Conservation (phyloP, 2,113 vertebrate genomes). For the Corythoichthys haematopterus region DNA sequence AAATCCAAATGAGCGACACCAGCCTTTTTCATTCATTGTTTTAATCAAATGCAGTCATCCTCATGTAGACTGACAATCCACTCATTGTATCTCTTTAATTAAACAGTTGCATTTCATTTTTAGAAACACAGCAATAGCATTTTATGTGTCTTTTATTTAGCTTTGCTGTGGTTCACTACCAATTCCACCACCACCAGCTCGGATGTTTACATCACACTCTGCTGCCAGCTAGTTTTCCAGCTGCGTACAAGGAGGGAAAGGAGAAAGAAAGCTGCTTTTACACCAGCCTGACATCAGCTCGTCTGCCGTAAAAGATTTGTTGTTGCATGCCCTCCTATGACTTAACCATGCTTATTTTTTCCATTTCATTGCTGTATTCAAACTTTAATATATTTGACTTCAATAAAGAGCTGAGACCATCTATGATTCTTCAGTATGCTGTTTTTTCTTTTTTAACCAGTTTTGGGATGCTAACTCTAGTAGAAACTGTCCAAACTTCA, state of each 20-base stretch:
- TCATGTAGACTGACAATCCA: conserved; percentile 64
- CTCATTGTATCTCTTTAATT: conserved; percentile 50
- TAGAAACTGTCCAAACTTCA: no score
- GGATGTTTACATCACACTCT: conserved; percentile 24
- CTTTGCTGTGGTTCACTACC: conserved; percentile 53
- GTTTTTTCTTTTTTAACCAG: conserved; percentile 10
- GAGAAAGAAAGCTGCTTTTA: conserved; percentile 20
- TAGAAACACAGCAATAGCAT: conserved; percentile 53
- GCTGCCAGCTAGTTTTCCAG: conserved; percentile 42
- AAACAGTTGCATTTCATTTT: conserved; percentile 43
- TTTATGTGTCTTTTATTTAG: conserved; percentile 65
- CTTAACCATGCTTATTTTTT: conserved; percentile 12
- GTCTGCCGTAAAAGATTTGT: conserved; percentile 54
- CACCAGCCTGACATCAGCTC: conserved; percentile 39
- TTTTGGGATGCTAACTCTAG: neutral
- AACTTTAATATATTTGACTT: conserved; percentile 52
- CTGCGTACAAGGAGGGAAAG: conserved; percentile 4
- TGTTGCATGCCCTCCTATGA: conserved; percentile 66
- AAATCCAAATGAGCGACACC: conserved; percentile 30
- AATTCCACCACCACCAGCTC: conserved; percentile 14
- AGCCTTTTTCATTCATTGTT: conserved; percentile 44
- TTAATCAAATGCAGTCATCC: conserved; percentile 50
- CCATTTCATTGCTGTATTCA: neutral
- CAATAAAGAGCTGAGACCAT: conserved; percentile 67
- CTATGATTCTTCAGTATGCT: conserved; percentile 13